phyloP scores from a whole-genome alignment of 2,113 vertebrate species.

The Tauraco erythrolophus region DNA sequence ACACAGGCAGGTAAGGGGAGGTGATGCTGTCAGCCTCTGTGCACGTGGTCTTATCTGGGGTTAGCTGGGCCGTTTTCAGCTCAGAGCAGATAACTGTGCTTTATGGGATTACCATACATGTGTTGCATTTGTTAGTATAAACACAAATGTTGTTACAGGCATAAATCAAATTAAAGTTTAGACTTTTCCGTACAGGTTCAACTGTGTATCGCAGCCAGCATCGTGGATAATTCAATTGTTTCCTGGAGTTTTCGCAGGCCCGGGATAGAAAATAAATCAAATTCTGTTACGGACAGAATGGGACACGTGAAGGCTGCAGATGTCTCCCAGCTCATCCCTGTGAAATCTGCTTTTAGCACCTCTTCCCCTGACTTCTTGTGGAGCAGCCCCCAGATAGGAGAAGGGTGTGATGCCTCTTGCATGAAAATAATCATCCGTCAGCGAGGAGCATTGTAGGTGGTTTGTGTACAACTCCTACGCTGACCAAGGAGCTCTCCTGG shows the following conservation, averaged over 20 bases:
- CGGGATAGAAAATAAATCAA: not conserved
- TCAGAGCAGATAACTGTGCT: not conserved
- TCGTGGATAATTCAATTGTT: not conserved
- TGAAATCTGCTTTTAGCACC: not conserved
- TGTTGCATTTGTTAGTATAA: not conserved
- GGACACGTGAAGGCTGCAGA: fast-evolving
- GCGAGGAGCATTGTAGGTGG: not conserved
- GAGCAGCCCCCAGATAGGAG: not conserved
- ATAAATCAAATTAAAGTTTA: not conserved
- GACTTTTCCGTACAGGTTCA: not conserved
- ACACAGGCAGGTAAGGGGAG: not conserved
- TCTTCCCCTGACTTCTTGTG: not conserved
- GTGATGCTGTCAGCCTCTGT: not conserved
- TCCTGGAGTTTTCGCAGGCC: not conserved
- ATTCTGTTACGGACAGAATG: not conserved
- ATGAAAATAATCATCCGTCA: not conserved
- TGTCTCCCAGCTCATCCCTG: not conserved
- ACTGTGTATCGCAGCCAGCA: not conserved
- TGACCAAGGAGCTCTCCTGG: not conserved
- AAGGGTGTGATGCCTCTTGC: not conserved
- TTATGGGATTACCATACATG: not conserved
- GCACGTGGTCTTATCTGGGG: not conserved
- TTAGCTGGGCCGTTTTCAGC: not conserved
- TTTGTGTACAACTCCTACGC: not conserved
- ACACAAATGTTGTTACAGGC: not conserved